These are phyloP conservation scores for Drosophila longiperda DNA, from an alignment of 2,888 invertebrate species.

Conservation along the genomic window DNA sequence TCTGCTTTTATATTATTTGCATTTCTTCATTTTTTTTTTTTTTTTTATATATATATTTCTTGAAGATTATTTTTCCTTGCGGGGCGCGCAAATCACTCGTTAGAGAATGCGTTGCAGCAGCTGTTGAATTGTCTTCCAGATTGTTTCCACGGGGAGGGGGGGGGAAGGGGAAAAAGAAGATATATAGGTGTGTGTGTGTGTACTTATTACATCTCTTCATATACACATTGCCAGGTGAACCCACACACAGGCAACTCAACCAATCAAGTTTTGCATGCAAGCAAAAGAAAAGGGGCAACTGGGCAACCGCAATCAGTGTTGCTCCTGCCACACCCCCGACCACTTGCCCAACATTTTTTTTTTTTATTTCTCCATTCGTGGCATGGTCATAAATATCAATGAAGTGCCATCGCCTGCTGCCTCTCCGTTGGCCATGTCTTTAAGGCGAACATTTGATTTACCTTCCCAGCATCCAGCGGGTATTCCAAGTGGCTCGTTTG, in stretches of 20 bases:
- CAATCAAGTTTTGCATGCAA: conserved; percentile 49
- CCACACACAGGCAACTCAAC: conserved; percentile 24
- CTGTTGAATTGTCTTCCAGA: conserved; percentile 32
- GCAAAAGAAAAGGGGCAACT: conserved; percentile 37
- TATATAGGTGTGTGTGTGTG: not conserved
- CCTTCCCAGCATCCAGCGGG: not conserved
- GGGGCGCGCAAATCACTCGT: conserved; percentile 62
- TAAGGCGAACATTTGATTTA: conserved; percentile 13
- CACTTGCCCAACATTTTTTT: not conserved
- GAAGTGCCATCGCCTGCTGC: conserved; percentile 28
- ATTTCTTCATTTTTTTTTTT: conserved; percentile 22
- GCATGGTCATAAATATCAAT: conserved; percentile 74
- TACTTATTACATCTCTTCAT: conserved; percentile 23
- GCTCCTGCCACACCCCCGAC: not conserved
- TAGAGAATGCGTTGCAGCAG: conserved; percentile 40
- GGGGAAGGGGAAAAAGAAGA: not conserved
- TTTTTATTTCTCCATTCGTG: not conserved
- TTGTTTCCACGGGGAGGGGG: not conserved
- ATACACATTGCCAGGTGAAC: conserved; percentile 35
- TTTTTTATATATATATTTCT: conserved; percentile 21
- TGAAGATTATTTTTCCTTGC: conserved; percentile 9
- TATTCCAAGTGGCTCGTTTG: not conserved
- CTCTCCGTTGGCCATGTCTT: conserved; percentile 22
- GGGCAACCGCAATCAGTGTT: conserved; percentile 36
- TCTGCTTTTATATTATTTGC: conserved; percentile 29